Evolutionary conservation across 1,140 invertebrate species (phyloP), one percentile per base, ranked within the genome.

Genomic region (Cydia amplana): DNA sequence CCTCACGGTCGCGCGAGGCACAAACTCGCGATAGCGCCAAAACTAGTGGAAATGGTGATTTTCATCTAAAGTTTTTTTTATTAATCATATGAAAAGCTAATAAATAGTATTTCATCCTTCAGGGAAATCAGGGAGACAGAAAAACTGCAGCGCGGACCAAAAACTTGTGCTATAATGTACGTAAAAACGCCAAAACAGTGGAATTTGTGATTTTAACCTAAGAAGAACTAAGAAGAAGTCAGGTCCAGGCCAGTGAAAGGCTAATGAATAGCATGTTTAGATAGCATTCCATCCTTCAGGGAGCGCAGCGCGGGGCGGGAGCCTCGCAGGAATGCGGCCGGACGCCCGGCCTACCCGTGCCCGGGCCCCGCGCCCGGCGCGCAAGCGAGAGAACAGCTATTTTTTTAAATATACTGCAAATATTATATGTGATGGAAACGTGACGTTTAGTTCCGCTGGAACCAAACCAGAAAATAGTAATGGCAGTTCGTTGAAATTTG

Each of bases 271-370:
- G 65, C 75, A 73, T 77, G 77, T 84, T 85, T 84, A 85, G 85
- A 81, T 85, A 80, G 85, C 84, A 87, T 87, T 85, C 82, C 85
- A 80, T 86, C 82, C 84, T 87, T 77, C 40, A 80, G 84, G 88
- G 85, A 88, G 88, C 79, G 82, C 78, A 84, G 80, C 81, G 82
- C 72, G 78, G 85, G 85, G 87, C 84, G 90, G 83, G 90, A 88
- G 89, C 86, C 88, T 78, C 83, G 82, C 76, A 88, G 90, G 88
- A 91, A 92, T 91, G 90, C 85, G 88, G 83, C 89, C 89, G 87
- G 83, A 83, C 82, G 75, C 76, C 80, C 77, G 74, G 80, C 67
- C 75, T 72, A 78, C 75, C 75, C 79, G 36, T 40, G 36, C 36
- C 75, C 79, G 36, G 9, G 36, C 36, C 7, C 36, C 36, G 36